Conservation (phyloP, 2,797 vertebrate species). For the Lateolabrax maculatus region DNA sequence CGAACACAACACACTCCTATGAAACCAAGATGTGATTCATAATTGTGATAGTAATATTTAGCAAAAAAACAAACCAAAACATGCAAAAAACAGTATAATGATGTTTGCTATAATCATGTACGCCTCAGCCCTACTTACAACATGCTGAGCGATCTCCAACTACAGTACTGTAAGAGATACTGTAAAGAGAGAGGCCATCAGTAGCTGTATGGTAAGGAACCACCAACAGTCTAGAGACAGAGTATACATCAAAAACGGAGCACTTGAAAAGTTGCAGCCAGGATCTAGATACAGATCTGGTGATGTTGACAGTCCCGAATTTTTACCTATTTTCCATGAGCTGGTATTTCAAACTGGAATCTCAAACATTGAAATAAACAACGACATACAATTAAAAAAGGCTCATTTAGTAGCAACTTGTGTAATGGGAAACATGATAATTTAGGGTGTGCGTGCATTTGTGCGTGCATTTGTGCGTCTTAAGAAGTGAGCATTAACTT, state of each 20-base stretch:
- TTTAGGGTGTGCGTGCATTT: conserved; percentile 5
- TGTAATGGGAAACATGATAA: background rate
- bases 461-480: conserved; percentile 1
- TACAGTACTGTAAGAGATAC: background rate
- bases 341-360: background rate
- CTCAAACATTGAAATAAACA: conserved; percentile 1
- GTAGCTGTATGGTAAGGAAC: conserved; percentile 5
- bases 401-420: conserved; percentile 21
- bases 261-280: background rate
- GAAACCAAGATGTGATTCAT: background rate
- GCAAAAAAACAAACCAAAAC: background rate
- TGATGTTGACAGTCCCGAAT: conserved; percentile 3
- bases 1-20: background rate
- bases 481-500: conserved; percentile 18
- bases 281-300: background rate
- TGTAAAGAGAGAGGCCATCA: background rate
- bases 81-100: background rate
- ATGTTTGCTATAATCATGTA: background rate
- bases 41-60: background rate
- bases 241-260: background rate
- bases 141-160: background rate
- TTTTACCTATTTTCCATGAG: background rate
- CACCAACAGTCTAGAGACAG: background rate
- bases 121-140: background rate
- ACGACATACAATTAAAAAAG: background rate